Base-by-base conservation (phyloP, 2,797 vertebrate species). In the Hypotaenidia okinawae region DNA sequence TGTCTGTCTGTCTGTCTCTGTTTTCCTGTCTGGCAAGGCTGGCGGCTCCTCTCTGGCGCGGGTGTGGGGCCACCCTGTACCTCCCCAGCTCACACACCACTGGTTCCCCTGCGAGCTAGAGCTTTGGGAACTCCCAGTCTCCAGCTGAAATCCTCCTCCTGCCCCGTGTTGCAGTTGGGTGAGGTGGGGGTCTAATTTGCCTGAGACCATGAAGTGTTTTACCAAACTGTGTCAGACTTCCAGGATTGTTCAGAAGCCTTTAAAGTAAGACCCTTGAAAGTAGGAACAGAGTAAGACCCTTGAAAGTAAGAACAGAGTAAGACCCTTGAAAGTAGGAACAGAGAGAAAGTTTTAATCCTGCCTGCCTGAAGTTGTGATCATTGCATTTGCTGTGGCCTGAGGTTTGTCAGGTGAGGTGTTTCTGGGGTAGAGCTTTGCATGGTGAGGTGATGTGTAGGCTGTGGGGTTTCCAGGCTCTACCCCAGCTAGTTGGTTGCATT, bases 1-100 rank as follows among this genome's bases (percentile, higher is more conserved):
- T 7, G 0, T 12, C 37, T 8, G 43, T 45, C 43, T 43, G 43
- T 43, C 41, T 43, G 16, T 17, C 41, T 43, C 0, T 7, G 0
- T 12, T 33, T 6, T 21, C 21, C 2, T 30, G 1, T 8, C 19
- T 5, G 4, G 54, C 39, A 32, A n/a, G 43, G 32, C 51, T n/a
- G 54, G 54, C 30, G 9, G 24, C 55, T 63, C 17, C 51, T 22
- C 47, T 33, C 23, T 8, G 52, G 7, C 32, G 24, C 32, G 8
- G 52, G 9, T 6, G 6, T 41, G 59, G 61, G 63, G 11, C 27
- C 57, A 4, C 41, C 7, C 57, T 25, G 17, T 41, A 10, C 17
- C 43, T 59, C 43, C 68, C 61, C 27, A 2, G 8, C 55, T 18
- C 33, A 3, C 45, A 7, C 15, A 1, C 58, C 25, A 47, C 24